Percentiles rank a stretch among this genome's conserved stretches.
Conservation (phyloP, 2,888 invertebrate species). For the Parnassius orleans region DNA sequence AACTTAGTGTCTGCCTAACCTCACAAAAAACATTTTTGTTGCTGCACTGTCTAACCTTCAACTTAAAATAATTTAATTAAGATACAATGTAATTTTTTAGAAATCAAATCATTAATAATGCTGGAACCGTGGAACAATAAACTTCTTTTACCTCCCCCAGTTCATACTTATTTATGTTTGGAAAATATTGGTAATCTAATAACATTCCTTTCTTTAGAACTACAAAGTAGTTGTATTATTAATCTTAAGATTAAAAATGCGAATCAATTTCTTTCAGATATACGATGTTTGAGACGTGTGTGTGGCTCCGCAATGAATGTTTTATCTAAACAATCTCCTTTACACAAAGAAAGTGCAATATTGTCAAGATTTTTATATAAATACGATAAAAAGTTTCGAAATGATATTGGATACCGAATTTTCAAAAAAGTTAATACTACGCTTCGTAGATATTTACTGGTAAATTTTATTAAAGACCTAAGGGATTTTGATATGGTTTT, state of each 20-base stretch:
- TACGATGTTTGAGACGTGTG: conserved; percentile 44
- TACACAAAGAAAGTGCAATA: conserved; percentile 78
- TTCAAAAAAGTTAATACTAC: conserved; percentile 78
- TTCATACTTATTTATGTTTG: conserved; percentile 49
- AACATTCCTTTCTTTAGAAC: background rate
- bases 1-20: too few relatives aligned
- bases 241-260: background rate
- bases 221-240: background rate
- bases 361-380: conserved; percentile 80
- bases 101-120: conserved; percentile 36
- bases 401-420: conserved; percentile 78
- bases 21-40: too few relatives aligned
- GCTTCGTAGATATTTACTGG: conserved; percentile 69
- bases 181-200: conserved; percentile 43
- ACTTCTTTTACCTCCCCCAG: conserved; percentile 56
- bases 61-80: too few relatives aligned
- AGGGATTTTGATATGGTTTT: conserved; percentile 54
- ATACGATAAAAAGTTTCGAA: conserved; percentile 80
- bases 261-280: conserved; percentile 49
- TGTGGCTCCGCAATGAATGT: conserved; percentile 52
- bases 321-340: conserved; percentile 66
- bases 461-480: conserved; percentile 70
- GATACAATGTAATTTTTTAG: too few relatives aligned
- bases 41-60: too few relatives aligned
- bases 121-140: conserved; percentile 64